Evolutionary conservation across 2,797 vertebrate genomes (phyloP).

Genomic region (Halcyon badia): DNA sequence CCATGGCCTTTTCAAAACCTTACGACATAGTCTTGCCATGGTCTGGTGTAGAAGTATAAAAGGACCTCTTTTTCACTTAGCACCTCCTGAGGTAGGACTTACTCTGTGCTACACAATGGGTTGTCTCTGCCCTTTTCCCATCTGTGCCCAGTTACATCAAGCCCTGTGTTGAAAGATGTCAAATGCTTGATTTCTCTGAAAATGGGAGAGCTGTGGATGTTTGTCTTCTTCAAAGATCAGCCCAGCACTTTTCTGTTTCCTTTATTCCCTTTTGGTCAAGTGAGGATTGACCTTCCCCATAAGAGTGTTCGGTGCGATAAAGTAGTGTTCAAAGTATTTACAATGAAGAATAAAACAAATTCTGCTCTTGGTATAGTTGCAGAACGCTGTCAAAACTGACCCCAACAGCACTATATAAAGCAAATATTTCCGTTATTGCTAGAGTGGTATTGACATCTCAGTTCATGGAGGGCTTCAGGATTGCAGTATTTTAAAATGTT

Average conservation of each 20-base stretch:
- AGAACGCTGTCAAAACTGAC: conserved; percentile 3
- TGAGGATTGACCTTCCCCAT: background rate
- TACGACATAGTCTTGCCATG: background rate
- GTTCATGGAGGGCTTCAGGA: background rate
- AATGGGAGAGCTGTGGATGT: background rate
- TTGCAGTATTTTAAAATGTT: background rate
- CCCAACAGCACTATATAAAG: background rate
- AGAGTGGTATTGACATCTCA: background rate
- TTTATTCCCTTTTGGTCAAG: background rate
- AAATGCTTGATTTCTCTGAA: background rate
- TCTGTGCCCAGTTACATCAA: background rate
- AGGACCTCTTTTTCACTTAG: background rate
- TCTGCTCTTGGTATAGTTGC: background rate
- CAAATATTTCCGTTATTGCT: background rate
- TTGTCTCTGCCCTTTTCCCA: background rate
- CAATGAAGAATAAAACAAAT: background rate
- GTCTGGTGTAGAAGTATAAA: background rate
- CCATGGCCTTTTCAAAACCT: background rate
- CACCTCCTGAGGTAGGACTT: background rate
- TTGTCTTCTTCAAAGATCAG: background rate
- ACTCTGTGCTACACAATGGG: accelerated
- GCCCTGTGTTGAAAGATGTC: background rate
- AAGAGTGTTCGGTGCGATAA: background rate
- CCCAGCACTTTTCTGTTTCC: background rate
- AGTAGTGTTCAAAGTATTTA: background rate